Evolutionary conservation across 2,888 invertebrate genomes (phyloP).

Genomic region (Apamea monoglypha): DNA sequence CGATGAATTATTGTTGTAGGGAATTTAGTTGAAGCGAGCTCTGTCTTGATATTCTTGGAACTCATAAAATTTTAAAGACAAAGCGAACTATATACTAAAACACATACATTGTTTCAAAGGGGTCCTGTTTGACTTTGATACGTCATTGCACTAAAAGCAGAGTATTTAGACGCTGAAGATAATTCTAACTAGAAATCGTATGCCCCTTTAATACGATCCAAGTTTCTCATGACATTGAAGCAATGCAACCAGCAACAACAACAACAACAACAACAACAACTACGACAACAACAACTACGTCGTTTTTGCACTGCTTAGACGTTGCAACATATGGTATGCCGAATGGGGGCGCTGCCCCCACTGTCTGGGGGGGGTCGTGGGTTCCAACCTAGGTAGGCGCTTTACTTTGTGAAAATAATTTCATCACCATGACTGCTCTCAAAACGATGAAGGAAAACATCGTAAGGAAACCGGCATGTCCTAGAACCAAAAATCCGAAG

Average conservation of each 20-base stretch:
- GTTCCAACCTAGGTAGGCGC: neutral
- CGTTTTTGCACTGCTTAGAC: neutral
- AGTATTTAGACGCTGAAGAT: neutral
- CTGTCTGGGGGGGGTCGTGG: neutral
- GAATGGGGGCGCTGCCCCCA: no score
- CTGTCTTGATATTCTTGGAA: conserved; percentile 12
- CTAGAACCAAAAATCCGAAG: neutral
- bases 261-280: no score
- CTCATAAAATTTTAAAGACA: conserved; percentile 11
- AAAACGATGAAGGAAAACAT: neutral
- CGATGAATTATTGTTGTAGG: conserved; percentile 38
- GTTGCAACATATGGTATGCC: neutral
- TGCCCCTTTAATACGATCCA: no score
- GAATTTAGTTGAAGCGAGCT: conserved; percentile 24
- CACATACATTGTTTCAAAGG: neutral
- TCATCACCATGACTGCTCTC: neutral
- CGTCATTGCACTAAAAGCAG: neutral
- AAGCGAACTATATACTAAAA: neutral
- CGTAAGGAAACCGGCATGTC: neutral
- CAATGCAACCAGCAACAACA: no score
- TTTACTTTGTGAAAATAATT: neutral
- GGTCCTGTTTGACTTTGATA: neutral
- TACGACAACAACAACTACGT: neutral
- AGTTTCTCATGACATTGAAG: neutral
- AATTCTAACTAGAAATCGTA: no score